These are phyloP conservation scores for Cyprinella venusta DNA, from an alignment of 2,797 vertebrate genomes.

Conservation along the genomic window DNA sequence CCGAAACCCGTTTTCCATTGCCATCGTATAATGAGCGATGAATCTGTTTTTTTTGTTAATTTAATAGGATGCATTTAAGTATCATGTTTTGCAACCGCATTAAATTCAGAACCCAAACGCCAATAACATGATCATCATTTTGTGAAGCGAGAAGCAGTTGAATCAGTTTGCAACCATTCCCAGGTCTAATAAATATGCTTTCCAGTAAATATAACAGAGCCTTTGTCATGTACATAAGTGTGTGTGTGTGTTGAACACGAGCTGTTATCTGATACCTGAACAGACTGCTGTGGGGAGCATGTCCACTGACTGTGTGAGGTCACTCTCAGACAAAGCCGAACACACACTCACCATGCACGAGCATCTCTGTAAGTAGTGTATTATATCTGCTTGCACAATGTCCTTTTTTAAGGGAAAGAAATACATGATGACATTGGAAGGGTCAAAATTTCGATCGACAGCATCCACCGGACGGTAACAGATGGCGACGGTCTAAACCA, in stretches of 20 bases:
- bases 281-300: constrained; percentile 67
- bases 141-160: background rate
- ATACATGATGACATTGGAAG: background rate
- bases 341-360: constrained; percentile 77
- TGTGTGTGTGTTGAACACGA: constrained; percentile 43
- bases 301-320: constrained; percentile 80
- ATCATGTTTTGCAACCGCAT: background rate
- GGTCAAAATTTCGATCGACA: background rate
- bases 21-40: background rate
- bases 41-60: background rate
- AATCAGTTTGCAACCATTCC: background rate
- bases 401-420: background rate
- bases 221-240: constrained; percentile 20
- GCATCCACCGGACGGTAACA: background rate
- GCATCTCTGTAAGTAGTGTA: constrained; percentile 67
- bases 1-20: background rate
- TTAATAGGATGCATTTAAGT: background rate
- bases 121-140: background rate
- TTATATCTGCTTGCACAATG: background rate
- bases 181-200: background rate
- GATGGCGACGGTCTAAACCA: constrained; percentile 16
- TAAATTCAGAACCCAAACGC: background rate
- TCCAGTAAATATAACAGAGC: constrained; percentile 31
- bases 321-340: constrained; percentile 77
- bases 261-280: constrained; percentile 61